Conservation (phyloP, 2,888 invertebrate species). For the Helicoverpa assulta region DNA sequence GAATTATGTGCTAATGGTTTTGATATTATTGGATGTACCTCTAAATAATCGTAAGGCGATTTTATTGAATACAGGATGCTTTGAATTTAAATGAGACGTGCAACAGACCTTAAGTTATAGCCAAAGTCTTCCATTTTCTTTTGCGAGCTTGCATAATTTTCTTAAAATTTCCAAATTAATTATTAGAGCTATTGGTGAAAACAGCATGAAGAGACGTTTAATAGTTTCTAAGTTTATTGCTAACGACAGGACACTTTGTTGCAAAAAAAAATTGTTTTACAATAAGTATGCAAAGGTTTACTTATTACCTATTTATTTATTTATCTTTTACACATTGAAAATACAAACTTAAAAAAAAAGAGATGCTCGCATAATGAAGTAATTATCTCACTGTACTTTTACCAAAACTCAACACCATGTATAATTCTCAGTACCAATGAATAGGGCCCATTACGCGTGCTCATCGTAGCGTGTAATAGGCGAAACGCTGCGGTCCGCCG, state of each 20-base stretch:
- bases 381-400: too few relatives aligned
- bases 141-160: neutral
- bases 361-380: neutral
- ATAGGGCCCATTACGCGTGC: conserved; percentile 52
- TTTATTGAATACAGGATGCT: conserved; percentile 65
- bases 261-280: too few relatives aligned
- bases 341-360: neutral
- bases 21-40: conserved; percentile 61
- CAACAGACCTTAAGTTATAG: too few relatives aligned
- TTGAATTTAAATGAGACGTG: too few relatives aligned
- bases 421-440: conserved; percentile 21
- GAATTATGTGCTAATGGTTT: conserved; percentile 66
- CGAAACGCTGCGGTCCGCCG: conserved; percentile 59
- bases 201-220: too few relatives aligned
- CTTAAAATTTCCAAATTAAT: too few relatives aligned
- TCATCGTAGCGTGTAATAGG: conserved; percentile 64
- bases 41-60: conserved; percentile 57
- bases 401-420: conserved; percentile 36
- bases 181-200: too few relatives aligned
- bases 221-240: too few relatives aligned
- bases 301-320: too few relatives aligned
- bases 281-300: too few relatives aligned
- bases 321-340: too few relatives aligned
- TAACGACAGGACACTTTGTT: too few relatives aligned
- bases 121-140: neutral